Evolutionary conservation across 2,113 vertebrate genomes (phyloP).

Genomic region (Genyomyrus donnyi): DNA sequence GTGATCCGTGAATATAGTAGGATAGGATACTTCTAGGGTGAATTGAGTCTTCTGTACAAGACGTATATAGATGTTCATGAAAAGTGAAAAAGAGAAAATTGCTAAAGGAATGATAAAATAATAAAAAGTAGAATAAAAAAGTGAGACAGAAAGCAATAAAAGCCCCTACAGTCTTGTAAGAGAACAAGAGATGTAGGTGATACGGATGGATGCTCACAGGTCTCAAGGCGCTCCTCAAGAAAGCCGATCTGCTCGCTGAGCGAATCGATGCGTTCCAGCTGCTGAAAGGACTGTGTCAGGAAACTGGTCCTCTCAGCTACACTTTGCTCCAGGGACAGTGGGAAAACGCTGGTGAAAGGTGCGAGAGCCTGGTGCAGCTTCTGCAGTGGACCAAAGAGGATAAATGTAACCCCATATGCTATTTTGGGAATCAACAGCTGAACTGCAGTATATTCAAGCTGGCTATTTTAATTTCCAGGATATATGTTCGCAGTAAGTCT

Average conservation of each 20-base stretch:
- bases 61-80: not conserved
- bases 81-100: not conserved
- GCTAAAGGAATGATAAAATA: not conserved
- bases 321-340: slow-evolving; percentile 48
- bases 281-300: slow-evolving; percentile 77
- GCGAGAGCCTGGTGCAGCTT: slow-evolving; percentile 76
- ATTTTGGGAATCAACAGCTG: not conserved
- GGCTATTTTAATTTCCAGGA: not conserved
- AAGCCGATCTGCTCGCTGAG: slow-evolving; percentile 92
- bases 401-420: not conserved
- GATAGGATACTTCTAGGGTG: not conserved
- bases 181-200: not conserved
- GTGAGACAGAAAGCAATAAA: not conserved
- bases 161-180: not conserved
- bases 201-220: slow-evolving; percentile 66
- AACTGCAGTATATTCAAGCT: not conserved
- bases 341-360: slow-evolving; percentile 70
- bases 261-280: slow-evolving; percentile 88
- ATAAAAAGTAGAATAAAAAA: not conserved
- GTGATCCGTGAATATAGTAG: not conserved
- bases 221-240: slow-evolving; percentile 85
- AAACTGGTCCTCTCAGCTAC: slow-evolving; percentile 63
- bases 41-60: not conserved
- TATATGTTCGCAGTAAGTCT: not conserved
- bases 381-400: slow-evolving; percentile 42